Conservation (phyloP, 2,888 invertebrate species). For the Dryocosmus kuriphilus region DNA sequence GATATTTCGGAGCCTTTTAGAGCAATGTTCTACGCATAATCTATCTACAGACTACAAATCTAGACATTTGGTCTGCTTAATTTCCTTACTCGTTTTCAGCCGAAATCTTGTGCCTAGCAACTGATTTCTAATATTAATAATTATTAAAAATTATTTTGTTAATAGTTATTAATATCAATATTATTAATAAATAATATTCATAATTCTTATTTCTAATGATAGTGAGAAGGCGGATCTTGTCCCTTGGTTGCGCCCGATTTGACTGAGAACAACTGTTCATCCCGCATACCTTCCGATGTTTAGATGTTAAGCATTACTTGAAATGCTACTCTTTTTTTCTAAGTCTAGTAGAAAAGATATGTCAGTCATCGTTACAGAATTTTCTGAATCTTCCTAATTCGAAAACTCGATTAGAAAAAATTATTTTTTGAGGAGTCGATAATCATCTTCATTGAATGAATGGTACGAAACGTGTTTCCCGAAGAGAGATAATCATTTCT, state of each 20-base stretch:
- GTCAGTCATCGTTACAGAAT: too few relatives aligned
- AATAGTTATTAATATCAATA: constrained; percentile 13
- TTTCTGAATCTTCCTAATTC: neutral
- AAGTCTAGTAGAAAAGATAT: neutral
- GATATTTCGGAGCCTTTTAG: neutral
- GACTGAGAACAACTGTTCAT: neutral
- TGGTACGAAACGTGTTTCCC: too few relatives aligned
- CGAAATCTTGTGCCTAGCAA: neutral
- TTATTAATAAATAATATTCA: neutral
- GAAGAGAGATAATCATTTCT: too few relatives aligned
- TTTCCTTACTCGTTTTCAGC: neutral
- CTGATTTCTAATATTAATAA: neutral
- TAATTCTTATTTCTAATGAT: constrained; percentile 21
- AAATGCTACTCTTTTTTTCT: neutral
- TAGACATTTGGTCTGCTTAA: constrained; percentile 31
- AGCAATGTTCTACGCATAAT: constrained; percentile 9
- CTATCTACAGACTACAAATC: constrained; percentile 20
- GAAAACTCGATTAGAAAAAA: neutral
- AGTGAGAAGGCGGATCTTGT: constrained; percentile 9
- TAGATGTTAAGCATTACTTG: neutral
- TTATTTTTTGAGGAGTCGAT: neutral
- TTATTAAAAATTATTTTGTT: constrained; percentile 1
- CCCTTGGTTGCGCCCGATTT: neutral
- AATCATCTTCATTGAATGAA: too few relatives aligned
- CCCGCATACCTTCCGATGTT: neutral